Evolutionary conservation across 2,113 vertebrate genomes (phyloP).

Genomic region (Sylvietta virens): DNA sequence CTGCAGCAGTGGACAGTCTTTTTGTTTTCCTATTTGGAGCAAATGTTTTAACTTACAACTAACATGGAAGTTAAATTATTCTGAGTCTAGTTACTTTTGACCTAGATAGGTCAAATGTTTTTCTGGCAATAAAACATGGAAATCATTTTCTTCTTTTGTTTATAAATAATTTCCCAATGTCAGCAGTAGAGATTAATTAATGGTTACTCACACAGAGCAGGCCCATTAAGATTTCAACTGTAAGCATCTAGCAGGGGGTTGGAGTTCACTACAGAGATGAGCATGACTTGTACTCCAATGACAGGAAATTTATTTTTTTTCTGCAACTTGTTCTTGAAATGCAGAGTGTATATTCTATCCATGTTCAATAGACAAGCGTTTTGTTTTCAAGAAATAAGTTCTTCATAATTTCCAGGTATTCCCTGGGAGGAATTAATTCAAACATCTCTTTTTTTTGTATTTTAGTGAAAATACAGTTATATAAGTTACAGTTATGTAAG

Average conservation of each 20-base stretch:
- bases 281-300: background rate
- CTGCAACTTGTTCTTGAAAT: background rate
- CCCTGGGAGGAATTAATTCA: background rate
- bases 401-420: background rate
- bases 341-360: background rate
- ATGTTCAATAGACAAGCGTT: accelerated
- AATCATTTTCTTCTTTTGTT: background rate
- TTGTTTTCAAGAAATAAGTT: background rate
- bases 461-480: background rate
- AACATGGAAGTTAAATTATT: background rate
- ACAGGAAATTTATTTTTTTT: background rate
- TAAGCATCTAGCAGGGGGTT: background rate
- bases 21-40: background rate
- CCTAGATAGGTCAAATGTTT: background rate
- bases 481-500: background rate
- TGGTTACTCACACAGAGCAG: background rate
- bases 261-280: background rate
- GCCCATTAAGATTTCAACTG: background rate
- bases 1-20: background rate
- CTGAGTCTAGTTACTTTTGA: background rate
- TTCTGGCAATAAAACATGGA: background rate
- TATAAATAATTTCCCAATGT: background rate
- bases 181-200: background rate
- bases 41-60: background rate
- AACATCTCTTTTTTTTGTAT: background rate